Conservation (phyloP, 2,113 vertebrate species). For the Nycticorax nycticorax region DNA sequence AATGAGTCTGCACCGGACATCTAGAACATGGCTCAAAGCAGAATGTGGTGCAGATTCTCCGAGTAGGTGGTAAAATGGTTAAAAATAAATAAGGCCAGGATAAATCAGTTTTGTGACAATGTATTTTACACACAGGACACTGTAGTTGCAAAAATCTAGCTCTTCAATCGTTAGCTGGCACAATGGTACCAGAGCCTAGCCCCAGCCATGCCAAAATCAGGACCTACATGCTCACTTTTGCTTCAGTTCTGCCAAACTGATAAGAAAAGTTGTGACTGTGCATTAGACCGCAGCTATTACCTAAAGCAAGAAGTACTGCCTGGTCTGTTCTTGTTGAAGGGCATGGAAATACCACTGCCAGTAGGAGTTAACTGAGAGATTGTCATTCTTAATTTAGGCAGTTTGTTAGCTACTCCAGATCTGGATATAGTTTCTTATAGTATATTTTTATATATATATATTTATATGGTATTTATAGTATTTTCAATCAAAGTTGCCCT, state of each 20-base stretch:
- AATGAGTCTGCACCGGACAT: not conserved
- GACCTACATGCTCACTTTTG: not conserved
- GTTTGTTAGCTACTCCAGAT: not conserved
- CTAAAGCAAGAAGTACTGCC: not conserved
- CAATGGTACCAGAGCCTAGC: not conserved
- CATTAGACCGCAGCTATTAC: not conserved
- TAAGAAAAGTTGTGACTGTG: not conserved
- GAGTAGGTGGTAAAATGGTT: not conserved
- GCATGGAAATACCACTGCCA: not conserved
- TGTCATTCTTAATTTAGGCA: not conserved
- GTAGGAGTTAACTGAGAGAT: not conserved
- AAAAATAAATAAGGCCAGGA: not conserved
- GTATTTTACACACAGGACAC: not conserved
- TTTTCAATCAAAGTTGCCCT: not conserved
- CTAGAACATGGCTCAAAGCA: not conserved
- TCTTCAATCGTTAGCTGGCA: not conserved
- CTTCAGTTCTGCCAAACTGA: not conserved
- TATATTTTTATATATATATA: no score
- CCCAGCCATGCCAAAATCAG: not conserved
- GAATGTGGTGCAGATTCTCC: not conserved
- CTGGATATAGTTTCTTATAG: not conserved
- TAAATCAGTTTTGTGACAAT: not conserved
- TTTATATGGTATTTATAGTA: no score
- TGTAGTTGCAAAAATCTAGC: not conserved
- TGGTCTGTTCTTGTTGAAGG: not conserved